Base-by-base conservation (phyloP, 2,797 vertebrate species). In the Platalea minor region DNA sequence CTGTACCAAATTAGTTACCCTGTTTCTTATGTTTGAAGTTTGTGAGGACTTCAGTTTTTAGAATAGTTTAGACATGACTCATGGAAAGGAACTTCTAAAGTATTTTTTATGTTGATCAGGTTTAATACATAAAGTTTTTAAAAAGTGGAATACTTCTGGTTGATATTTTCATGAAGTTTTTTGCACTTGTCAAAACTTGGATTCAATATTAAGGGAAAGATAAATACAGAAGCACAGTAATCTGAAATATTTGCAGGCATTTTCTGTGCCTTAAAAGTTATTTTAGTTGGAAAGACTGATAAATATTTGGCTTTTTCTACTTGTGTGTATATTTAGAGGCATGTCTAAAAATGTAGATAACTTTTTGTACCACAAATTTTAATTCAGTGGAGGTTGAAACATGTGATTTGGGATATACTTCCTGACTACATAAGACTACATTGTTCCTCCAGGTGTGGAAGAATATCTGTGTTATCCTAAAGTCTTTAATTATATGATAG, bases 401-500 rank as follows among this genome's bases (percentile, higher is more conserved):
- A 51, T 3, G 12, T 77, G n/a, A 80, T 64, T 35, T 76, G 50
- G 33, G 26, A 45, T 85, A 39, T 33, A 33, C 29, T 76, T 95
- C 31, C 21, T 83, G 51, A 53, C 35, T 79, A 9, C 8, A 7
- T 54, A 63, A 86, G 29, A 54, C 39, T 61, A 3, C 0, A 2
- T 45, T 93, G 57, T 90, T 94, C 54, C 26, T 81, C 57, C 63
- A 78, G 76, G 24, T 93, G 68, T 91, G 73, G 85, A 75, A 81
- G 45, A 94, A 54, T 64, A 63, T 94, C 53, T 94, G 60, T 85
- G 48, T 63, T 82, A 48, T 56, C 31, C 60, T 57, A 17, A 51
- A 90, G 69, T 85, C 48, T 95, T 92, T 74, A 91, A 92, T 88
- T 94, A 65, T 33, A 46, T 64, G 41, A 57, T 92, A 26, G 39